Base-by-base conservation (phyloP, 2,888 invertebrate species). In the Rotaria macrura region DNA sequence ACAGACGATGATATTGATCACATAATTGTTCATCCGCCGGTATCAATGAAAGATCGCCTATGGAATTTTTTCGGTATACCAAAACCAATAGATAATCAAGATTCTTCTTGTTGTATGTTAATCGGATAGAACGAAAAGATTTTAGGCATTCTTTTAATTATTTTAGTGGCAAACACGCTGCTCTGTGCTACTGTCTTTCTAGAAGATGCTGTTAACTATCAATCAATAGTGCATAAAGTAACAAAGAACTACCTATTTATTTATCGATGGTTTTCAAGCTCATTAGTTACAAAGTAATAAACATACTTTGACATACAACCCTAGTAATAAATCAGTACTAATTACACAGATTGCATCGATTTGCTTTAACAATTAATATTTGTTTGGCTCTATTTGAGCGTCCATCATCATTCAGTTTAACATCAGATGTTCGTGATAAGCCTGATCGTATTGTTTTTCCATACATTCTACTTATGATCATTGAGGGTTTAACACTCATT, bases 151-250 rank as follows among this genome's bases (percentile, higher is more conserved):
- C 17, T 65, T 65, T 65, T 34, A 14, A 34, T 34, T 65, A 34
- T 65, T 65, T 65, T 65, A 65, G 65, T 34, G 14, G 2, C 34
- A 4, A 14, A 65, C 38, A 65, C 65, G 38, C 65, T 65, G 34
- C 65, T 65, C 14, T 65, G 65, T 65, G 65, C 65, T 1, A 65
- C 38, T 65, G 34, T 65, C 17, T 65, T 65, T 2, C 20, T 65
- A 38, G 65, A 65, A 65, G 65, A 65, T 34, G 65, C 65, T 65
- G 65, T 65, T 65, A 65, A 65, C 34, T 65, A 65, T 65, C 65
- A 38, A 65, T 65, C 65, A 5, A 65, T 65, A 65, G 65, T 34
- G 20, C 65, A 65, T 65, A 65, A 65, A 65, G 65, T 65, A 34
- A 34, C 65, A 34, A 65, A 65, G 2, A 12, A 14, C 20, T 65